These are phyloP conservation scores for Epinephelus moara DNA, from an alignment of 2,113 vertebrate genomes.

Conservation along the genomic window DNA sequence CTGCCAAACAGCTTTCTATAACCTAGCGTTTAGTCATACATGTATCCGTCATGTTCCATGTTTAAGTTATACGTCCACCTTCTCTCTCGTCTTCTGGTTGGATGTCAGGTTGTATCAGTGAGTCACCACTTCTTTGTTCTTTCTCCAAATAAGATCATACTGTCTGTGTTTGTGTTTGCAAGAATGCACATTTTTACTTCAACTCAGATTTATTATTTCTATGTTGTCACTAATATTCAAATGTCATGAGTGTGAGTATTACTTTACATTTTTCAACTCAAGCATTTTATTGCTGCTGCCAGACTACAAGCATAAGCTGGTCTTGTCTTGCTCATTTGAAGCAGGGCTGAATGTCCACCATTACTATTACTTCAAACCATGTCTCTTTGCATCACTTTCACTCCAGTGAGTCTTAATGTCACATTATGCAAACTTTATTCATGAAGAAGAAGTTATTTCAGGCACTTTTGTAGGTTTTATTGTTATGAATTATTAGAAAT, in stretches of 20 bases:
- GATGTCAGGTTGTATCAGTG: background rate
- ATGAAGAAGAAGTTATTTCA: slow-evolving; percentile 10
- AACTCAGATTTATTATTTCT: slow-evolving; percentile 30
- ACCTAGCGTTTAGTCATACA: background rate
- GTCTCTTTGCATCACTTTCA: slow-evolving; percentile 20
- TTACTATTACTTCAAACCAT: slow-evolving; percentile 8
- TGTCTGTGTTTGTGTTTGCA: slow-evolving; percentile 16
- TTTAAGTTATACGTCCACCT: background rate
- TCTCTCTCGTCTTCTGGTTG: background rate
- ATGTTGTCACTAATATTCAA: slow-evolving; percentile 19
- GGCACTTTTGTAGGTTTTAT: slow-evolving; percentile 39
- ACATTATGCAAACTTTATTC: background rate
- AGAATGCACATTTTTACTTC: slow-evolving; percentile 34
- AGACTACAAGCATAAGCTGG: slow-evolving; percentile 41
- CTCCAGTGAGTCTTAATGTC: slow-evolving; percentile 16
- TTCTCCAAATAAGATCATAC: background rate
- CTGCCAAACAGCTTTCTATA: slow-evolving; percentile 5
- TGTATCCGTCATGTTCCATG: background rate
- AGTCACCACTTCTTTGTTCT: background rate
- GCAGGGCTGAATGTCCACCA: slow-evolving; percentile 30
- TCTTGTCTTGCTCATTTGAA: slow-evolving; percentile 35
- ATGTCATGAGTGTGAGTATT: slow-evolving; percentile 13
- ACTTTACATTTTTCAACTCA: slow-evolving; percentile 27
- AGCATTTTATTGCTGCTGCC: slow-evolving; percentile 55
- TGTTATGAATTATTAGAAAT: background rate